A percentile compares a stretch with the other conserved stretches of the same genome.
phyloP scores from a whole-genome alignment of 2,888 invertebrate genomes.

The Megastigmus dorsalis region DNA sequence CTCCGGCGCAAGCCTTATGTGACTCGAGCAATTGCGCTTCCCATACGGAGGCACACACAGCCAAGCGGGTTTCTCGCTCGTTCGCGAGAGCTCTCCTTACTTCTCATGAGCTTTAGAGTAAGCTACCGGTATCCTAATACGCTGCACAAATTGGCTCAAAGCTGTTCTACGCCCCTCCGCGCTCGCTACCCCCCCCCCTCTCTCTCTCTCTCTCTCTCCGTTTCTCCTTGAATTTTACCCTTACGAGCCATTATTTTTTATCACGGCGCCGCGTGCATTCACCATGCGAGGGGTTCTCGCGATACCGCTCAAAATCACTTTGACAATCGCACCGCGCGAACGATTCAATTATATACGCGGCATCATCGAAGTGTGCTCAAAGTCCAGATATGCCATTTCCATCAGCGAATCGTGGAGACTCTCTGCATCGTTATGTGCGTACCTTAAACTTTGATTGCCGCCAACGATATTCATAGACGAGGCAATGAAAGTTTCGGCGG shows the following conservation, averaged over 20 bases:
- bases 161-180: too few relatives aligned
- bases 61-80: not conserved
- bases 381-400: too few relatives aligned
- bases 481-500: too few relatives aligned
- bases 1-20: conserved; percentile 10
- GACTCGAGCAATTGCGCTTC: conserved; percentile 32
- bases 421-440: too few relatives aligned
- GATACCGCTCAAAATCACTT: too few relatives aligned
- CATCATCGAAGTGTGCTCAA: too few relatives aligned
- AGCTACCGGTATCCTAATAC: not conserved
- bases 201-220: not conserved
- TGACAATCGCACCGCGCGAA: not conserved
- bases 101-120: not conserved
- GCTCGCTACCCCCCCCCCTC: too few relatives aligned
- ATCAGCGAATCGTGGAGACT: too few relatives aligned
- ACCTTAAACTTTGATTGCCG: not conserved
- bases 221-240: not conserved
- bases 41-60: not conserved
- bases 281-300: not conserved
- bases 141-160: conserved; percentile 19
- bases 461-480: too few relatives aligned
- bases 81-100: not conserved
- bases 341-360: too few relatives aligned
- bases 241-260: too few relatives aligned
- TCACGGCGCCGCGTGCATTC: too few relatives aligned